phyloP scores from a whole-genome alignment of 92 coral and sea anemone genomes.

The Porites evermanni region DNA sequence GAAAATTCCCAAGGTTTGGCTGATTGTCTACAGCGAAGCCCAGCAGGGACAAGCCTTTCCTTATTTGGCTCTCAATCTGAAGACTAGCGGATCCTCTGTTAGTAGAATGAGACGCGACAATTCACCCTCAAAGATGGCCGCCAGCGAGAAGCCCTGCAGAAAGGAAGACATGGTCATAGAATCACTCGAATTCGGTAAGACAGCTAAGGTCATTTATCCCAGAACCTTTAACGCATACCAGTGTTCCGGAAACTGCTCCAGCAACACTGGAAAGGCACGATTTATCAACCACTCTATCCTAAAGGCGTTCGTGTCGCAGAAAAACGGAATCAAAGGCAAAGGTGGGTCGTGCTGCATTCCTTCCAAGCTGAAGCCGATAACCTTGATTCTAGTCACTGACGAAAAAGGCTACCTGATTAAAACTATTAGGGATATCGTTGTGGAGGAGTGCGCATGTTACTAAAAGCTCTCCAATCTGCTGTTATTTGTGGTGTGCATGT shows the following conservation, averaged over 20 bases:
- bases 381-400: not conserved
- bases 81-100: not conserved
- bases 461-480: not conserved
- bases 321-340: not conserved
- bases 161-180: conserved; percentile 15
- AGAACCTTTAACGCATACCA: conserved; percentile 23
- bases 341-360: conserved; percentile 24
- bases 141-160: not conserved
- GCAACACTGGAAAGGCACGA: not conserved
- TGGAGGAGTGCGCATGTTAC: conserved; percentile 30
- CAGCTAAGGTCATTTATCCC: not conserved
- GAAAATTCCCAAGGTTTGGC: conserved; percentile 8
- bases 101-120: not conserved
- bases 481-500: not conserved
- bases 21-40: not conserved
- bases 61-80: not conserved
- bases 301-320: not conserved
- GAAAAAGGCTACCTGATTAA: not conserved
- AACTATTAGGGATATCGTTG: conserved; percentile 3
- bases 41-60: not conserved
- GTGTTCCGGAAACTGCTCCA: conserved; percentile 26
- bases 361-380: conserved; percentile 11
- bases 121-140: not conserved
- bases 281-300: conserved; percentile 15
- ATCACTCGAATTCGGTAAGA: not conserved